These are phyloP conservation scores for Calonectris borealis DNA, from an alignment of 2,113 vertebrate species.

Conservation along the genomic window DNA sequence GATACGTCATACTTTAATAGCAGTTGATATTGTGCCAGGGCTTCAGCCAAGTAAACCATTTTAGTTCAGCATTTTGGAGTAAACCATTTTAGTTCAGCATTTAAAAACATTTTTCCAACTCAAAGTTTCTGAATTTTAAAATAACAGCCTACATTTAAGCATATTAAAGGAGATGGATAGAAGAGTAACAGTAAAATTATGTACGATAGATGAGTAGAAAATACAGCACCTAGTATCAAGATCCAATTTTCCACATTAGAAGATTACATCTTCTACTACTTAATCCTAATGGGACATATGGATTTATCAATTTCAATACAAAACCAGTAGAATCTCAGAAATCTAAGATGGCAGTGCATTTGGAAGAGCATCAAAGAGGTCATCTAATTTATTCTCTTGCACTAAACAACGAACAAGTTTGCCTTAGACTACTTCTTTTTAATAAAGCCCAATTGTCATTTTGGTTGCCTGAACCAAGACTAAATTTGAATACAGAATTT, in stretches of 20 bases:
- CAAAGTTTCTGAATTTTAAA: not conserved
- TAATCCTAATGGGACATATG: not conserved
- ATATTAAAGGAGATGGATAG: not conserved
- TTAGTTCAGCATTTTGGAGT: not conserved
- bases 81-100: slow-evolving; percentile 12
- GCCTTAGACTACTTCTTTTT: not conserved
- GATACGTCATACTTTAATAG: slow-evolving; percentile 31
- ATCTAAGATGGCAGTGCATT: not conserved
- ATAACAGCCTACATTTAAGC: not conserved
- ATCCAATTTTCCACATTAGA: not conserved
- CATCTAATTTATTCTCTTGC: not conserved
- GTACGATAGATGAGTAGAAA: not conserved
- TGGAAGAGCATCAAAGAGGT: not conserved
- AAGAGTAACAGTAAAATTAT: not conserved
- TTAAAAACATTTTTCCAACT: not conserved
- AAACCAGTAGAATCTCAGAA: not conserved
- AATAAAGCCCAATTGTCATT: not conserved
- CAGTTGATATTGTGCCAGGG: not conserved
- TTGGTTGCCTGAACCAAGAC: not conserved
- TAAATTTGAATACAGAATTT: not conserved
- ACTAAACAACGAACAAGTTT: not conserved
- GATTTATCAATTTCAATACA: not conserved
- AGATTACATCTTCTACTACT: not conserved
- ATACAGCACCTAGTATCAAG: not conserved
- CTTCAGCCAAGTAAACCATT: slow-evolving; percentile 19